Base-by-base conservation (phyloP, 2,113 vertebrate species). In the Cettia cetti region DNA sequence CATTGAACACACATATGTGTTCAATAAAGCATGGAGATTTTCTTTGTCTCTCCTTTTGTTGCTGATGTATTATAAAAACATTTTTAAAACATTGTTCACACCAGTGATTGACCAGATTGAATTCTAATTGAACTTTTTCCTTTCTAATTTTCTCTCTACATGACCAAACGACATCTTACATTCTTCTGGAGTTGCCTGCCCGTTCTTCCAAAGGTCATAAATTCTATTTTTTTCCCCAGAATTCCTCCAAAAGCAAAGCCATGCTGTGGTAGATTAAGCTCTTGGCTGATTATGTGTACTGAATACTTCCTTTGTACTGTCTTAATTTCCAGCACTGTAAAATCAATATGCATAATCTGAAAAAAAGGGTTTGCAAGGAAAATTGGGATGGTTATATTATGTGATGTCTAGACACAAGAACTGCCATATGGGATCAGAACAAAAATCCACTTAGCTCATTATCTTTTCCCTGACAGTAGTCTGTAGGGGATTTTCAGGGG, bases 291-390 rank as follows among this genome's bases (percentile, higher is more conserved):
- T 49, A 40, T 22, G 28, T 10, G 28, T 16, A 52, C n/a, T 45
- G 18, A 42, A 81, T 74, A 27, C 35, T 95, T 94, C 22, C 85
- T 57, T 78, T 79, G 31, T 53, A 45, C 30, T 54, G 7, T 33
- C 39, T 78, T 89, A 33, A 88, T 81, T 94, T 69, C 77, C 72
- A 76, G 39, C 30, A n/a, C 11, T 6, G 50, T 15, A 82, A 95
- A 92, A 89, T 59, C 70, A 89, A 79, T 80, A 59, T 1, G 4
- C 5, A 22, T 10, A 90, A 9, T 39, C 21, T 80, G n/a, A 39
- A 71, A 65, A 66, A 71, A 52, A 39, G 1, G 3, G 11, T 31
- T 84, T 94, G 26, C 13, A 64, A 13, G 26, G 30, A 89, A 71
- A 92, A 71, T n/a, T 60, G 59, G 10, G 57, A 76, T 39, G 17